Evolutionary conservation across 2,113 vertebrate species (phyloP), one percentile per base, ranked within the genome.

Genomic region (Sceloporus undulatus): DNA sequence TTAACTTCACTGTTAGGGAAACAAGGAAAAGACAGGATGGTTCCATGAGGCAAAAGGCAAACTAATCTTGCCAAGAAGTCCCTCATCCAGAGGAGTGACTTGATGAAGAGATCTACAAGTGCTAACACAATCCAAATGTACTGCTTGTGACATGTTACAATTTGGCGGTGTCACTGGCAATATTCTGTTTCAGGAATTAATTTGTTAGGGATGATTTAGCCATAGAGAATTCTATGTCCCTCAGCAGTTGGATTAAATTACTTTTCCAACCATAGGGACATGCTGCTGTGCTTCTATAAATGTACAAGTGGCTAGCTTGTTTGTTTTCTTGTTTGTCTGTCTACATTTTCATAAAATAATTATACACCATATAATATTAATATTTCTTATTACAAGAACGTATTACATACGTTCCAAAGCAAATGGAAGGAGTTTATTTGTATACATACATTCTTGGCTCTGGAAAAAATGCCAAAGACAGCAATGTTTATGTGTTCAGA

Each of bases 131-230:
- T 80, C 78, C 85, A 79, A 73, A 87, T 48, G 52, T 40, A 21
- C 70, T 87, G 66, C 52, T 59, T 87, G 54, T 56, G 25, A 25
- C 78, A 73, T 73, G 68, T 40, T 87, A 71, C 42, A 80, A 79
- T 87, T 80, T 80, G 85, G 48, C 34, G 11, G 54, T 80, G 66
- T 87, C 85, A 87, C 85, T 59, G n/a, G n/a, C 68, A 56, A 84
- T 87, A 70, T 56, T 73, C 68, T 59, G 68, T 87, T 79, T 87
- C 78, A 73, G 77, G 85, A 34, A 80, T 71, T 80, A 87, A 87
- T 80, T 87, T 73, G 79, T 87, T 87, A 87, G 42, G 42, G 78
- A 79, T 87, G 85, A 80, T 87, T 73, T 87, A 68, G 66, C 66
- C 52, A 29, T 80, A 77, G 77, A 54, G 85, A 87, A 79, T 79